Base-by-base conservation (phyloP, 2,797 vertebrate species). In the Poliocrania exsul region DNA sequence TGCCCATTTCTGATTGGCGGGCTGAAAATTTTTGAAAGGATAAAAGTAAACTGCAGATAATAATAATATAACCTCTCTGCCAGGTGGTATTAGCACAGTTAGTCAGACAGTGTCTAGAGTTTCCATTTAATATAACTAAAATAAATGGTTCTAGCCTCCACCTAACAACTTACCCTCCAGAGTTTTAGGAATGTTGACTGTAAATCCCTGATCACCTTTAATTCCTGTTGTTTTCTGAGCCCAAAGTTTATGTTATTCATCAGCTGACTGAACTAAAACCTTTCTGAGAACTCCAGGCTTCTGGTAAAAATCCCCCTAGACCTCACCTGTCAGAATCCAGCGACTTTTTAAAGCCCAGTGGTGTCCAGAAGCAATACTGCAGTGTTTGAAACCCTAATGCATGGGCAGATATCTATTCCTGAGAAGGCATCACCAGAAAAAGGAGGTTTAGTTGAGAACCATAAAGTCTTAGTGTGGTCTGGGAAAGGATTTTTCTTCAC, bases 91-190 rank as follows among this genome's bases (percentile, higher is more conserved):
- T 86, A 94, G 78, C 89, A 77, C 72, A 92, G 61, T 31, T 31
- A 80, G 49, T 92, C 71, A 90, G 85, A 83, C 84, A 88, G 46
- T 61, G 56, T 92, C 82, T 92, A 88, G 73, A 83, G n/a, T 94
- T 95, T 96, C 92, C 38, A 67, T 86, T 91, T 96, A 94, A 84
- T 93, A 66, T 57, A 84, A 82, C 49, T 74, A 69, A 97, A 95
- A 96, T 62, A 81, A 94, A 96, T 96, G 77, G 77, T 86, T 85
- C 85, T 92, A 86, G 51, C 56, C 82, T 90, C 56, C 46, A 61
- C 80, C 85, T 95, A 96, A 93, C 94, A 86, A 58, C 56, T 90
- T 71, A 40, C 53, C 38, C 90, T 90, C 80, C 67, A 60, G 87
- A 88, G 89, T 94, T 93, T 92, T 93, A 93, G 85, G 80, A 94